Evolutionary conservation across 1,140 invertebrate genomes (phyloP), one percentile per base, ranked within the genome.

Genomic region (Nebria ingens): DNA sequence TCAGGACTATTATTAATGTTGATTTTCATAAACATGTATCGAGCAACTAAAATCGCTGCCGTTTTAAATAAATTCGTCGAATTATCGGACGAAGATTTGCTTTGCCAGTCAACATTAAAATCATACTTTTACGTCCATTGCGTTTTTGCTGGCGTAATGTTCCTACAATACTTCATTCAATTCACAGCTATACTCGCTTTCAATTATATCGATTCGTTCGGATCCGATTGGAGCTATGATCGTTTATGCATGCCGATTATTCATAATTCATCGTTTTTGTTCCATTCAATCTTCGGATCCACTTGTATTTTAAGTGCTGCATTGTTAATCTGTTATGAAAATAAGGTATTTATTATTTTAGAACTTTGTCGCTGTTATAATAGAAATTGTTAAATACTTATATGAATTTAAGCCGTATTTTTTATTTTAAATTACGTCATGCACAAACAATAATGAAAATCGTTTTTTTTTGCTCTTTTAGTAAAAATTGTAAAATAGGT

Each of bases 231-330:
- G 52, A 17, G n/a, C 1, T 53, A 53, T 13, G 22, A 25, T 19
- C 22, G 25, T 17, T 29, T 53, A 19, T 9, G 25, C 17, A 25
- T 53, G 2, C 2, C 1, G 4, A 21, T 53, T 25, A 25, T 53
- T 29, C 15, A 15, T 23, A 53, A 34, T 20, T 29, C 22, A 4
- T 23, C 52, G 22, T 53, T 53, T 25, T 17, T 34, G 25, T 53
- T 53, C 19, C 34, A 29, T 53, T 53, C 22, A 19, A 12, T 25
- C 12, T 53, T 53, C n/a, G 21, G 52, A 9, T 45, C 40, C 3
- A 4, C 17, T 4, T 45, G 40, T 17, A 17, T 17, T 9, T 45
- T 45, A 17, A 45, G 6, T 4, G 15, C 4, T 45, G 4, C 40
- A 17, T 12, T 45, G 9, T 17, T 45, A 12, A 4, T 4, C 17